Evolutionary conservation across 1,140 invertebrate genomes (phyloP).

Genomic region (Aporrectodea caliginosa): DNA sequence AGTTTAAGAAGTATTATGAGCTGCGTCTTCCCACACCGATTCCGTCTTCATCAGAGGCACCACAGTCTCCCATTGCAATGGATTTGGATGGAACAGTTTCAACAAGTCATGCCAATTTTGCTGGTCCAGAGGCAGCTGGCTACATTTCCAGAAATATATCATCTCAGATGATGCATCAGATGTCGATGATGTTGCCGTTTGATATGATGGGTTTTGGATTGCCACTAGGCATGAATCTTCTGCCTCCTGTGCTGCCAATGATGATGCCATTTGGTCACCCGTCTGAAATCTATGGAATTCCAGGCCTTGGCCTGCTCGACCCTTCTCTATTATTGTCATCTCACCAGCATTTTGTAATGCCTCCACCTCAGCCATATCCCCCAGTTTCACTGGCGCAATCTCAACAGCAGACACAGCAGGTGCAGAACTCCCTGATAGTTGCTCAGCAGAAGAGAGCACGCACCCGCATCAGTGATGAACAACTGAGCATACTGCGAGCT

Average conservation of each 20-base stretch:
- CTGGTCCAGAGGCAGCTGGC: not conserved
- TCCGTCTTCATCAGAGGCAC: not conserved
- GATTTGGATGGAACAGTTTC: too few species aligned
- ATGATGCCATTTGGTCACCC: conserved; percentile 70
- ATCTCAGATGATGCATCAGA: conserved; percentile 44
- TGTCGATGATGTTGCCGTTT: conserved; percentile 58
- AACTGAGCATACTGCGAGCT: conserved; percentile 88
- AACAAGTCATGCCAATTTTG: too few species aligned
- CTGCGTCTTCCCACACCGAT: not conserved
- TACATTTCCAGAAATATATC: not conserved
- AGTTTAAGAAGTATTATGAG: conserved; percentile 59
- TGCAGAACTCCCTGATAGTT: conserved; percentile 40
- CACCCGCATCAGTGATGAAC: conserved; percentile 94
- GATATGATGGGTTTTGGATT: conserved; percentile 41
- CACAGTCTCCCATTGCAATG: too few species aligned
- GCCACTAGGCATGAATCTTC: conserved; percentile 73
- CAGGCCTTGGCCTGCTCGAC: not conserved
- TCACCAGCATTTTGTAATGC: conserved; percentile 37
- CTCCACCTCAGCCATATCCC: conserved; percentile 59
- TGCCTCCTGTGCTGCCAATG: conserved; percentile 68
- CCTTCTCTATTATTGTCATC: not conserved
- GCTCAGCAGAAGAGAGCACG: conserved; percentile 80
- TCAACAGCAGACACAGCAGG: conserved; percentile 54
- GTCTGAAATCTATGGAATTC: conserved; percentile 22
- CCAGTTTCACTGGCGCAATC: conserved; percentile 23